Base-by-base conservation (phyloP, 2,113 vertebrate genomes). In the Charadrius vociferus region DNA sequence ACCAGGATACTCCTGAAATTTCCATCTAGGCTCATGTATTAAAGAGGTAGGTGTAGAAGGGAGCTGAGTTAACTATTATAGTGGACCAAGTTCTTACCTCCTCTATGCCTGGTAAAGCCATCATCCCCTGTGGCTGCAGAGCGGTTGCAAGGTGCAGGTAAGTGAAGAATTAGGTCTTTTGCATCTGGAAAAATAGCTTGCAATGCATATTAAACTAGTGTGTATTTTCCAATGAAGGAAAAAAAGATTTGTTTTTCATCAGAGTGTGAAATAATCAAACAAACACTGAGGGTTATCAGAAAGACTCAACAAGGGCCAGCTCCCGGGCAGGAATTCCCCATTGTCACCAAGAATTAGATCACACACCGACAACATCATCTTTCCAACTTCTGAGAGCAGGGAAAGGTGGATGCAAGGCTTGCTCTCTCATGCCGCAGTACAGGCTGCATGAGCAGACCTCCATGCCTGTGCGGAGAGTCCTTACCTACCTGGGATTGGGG, bases 281-380 rank as follows among this genome's bases (percentile, higher is more conserved):
- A 32, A 80, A 74, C 67, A 47, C 8, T 30, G 22, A 65, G 7
- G 3, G 6, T 56, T 70, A 49, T 45, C 61, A 62, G 21, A 45
- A 4, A 50, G 34, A 34, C 22, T 72, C 26, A 70, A 29, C 6
- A 77, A 92, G 8, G 14, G 14, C 7, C 22, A 53, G 24, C n/a
- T 77, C 2, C 12, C 15, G 29, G 21, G 5, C 15, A 87, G 30
- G 18, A 90, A 32, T 75, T 7, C 15, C 16, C 5, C 10, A 18
- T 22, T 50, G 2, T 29, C n/a, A 26, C 11, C 4, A 9, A 75
- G 20, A 71, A 6, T 13, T 41, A 27, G 14, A 13, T 39, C 36
- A 88, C 36, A 29, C 0, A 1, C 4, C 0, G 4, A 27, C 1
- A 43, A 43, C 29, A 66, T 45, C 63, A 45, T 1, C 34, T 18